Base-by-base conservation (phyloP, 2,113 vertebrate genomes). In the Sinocyclocheilus grahami region DNA sequence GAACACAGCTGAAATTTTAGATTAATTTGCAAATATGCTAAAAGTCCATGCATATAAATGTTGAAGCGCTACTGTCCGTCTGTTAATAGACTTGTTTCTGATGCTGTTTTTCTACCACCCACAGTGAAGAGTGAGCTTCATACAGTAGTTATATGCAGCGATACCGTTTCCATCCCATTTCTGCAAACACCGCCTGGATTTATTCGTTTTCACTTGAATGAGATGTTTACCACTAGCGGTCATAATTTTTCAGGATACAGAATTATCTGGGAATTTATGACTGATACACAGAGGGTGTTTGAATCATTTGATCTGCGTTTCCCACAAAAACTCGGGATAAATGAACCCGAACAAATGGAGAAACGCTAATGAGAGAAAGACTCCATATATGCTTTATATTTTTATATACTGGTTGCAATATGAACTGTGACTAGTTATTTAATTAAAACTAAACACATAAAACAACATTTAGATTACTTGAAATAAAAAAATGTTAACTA, bases 301-400 rank as follows among this genome's bases (percentile, higher is more conserved):
- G 72, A 90, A 87, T 85, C 33, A 30, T 82, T 62, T 88, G 88
- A 91, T 91, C 89, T 78, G 72, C 30, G 24, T 30, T 48, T 58
- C 27, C 10, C 86, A 89, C 85, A 89, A 87, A 89, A 84, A 22
- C 82, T 77, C 30, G 1, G 37, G 39, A 13, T 30, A 42, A 67
- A 58, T 87, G 76, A 84, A 37, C 67, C 75, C 30, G 65, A 86
- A 76, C 67, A 16, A 72, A 78, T 72, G 13, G n/a, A 24, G 9
- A 65, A 77, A 33, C 20, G 22, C 37, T 87, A 85, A 83, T 84
- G 69, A 79, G 65, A 58, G 12, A 65, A 48, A 27, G 18, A 18
- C 11, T 13, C 5, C 30, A 33, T 33, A 76, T 71, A 65, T 20
- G 24, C 55, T 20, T 12, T 22, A 24, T 13, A 14, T 46, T 46